Conservation (phyloP, 2,888 invertebrate genomes). For the Rhagium mordax region DNA sequence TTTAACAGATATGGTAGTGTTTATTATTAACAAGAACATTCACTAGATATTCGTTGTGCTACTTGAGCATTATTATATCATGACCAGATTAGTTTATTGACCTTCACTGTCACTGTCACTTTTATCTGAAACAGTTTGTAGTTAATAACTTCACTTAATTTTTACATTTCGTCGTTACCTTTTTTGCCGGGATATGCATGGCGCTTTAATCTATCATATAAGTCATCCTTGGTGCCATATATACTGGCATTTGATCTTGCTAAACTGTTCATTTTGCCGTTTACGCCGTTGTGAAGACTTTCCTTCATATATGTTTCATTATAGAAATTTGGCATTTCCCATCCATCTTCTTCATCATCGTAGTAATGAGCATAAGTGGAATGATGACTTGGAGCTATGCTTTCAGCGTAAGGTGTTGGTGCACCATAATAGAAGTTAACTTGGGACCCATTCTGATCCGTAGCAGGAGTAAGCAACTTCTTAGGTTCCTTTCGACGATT, state of each 20-base stretch:
- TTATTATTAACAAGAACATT: conserved; percentile 53
- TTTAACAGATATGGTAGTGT: conserved; percentile 44
- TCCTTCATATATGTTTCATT: conserved; percentile 98
- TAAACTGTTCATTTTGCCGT: conserved; percentile 93
- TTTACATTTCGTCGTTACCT: conserved; percentile 75
- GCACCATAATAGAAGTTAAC: conserved; percentile 98
- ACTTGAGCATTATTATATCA: conserved; percentile 54
- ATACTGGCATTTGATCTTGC: conserved; percentile 94
- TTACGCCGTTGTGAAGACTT: conserved; percentile 88
- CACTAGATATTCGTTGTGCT: conserved; percentile 57
- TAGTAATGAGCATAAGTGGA: conserved; percentile 97
- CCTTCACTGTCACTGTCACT: conserved; percentile 96
- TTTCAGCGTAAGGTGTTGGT: conserved; percentile 94
- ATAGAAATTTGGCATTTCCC: conserved; percentile 98
- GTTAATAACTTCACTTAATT: conserved; percentile 44
- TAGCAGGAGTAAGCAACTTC: conserved; percentile 90
- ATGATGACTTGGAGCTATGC: conserved; percentile 95
- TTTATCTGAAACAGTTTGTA: conserved; percentile 80
- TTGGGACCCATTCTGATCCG: conserved; percentile 93
- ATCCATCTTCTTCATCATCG: conserved; percentile 95
- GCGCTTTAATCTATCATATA: conserved; percentile 94
- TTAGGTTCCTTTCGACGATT: conserved; percentile 91
- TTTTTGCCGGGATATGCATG: conserved; percentile 96
- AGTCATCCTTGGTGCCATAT: conserved; percentile 95
- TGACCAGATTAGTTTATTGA: conserved; percentile 75